phyloP scores from a whole-genome alignment of 2,888 invertebrate genomes.

The Leucoma salicis region DNA sequence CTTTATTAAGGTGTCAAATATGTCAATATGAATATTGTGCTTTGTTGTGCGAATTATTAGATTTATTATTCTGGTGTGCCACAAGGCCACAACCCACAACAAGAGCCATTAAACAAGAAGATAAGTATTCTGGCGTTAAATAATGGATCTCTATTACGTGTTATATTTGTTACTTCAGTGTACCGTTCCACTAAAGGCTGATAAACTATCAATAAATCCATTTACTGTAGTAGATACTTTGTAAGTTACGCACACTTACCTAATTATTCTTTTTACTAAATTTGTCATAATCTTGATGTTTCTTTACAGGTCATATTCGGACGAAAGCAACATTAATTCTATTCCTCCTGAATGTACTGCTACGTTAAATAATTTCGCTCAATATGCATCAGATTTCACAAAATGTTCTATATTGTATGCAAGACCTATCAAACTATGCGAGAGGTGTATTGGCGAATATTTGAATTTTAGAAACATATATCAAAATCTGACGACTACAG shows the following conservation, averaged over 20 bases:
- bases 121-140: too few relatives aligned
- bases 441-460: slow-evolving; percentile 81
- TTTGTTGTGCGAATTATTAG: too few relatives aligned
- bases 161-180: slow-evolving; percentile 19
- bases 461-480: slow-evolving; percentile 75
- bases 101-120: too few relatives aligned
- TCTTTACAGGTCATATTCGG: slow-evolving; percentile 36
- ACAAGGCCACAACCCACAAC: too few relatives aligned
- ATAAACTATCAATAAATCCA: slow-evolving; percentile 15
- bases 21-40: too few relatives aligned
- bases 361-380: slow-evolving; percentile 72
- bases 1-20: too few relatives aligned
- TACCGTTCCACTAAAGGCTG: slow-evolving; percentile 29
- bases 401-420: slow-evolving; percentile 83
- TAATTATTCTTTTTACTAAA: background rate
- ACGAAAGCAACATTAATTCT: slow-evolving; percentile 27
- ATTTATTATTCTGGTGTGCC: too few relatives aligned
- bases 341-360: slow-evolving; percentile 48
- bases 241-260: slow-evolving; percentile 6
- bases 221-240: slow-evolving; percentile 6
- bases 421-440: slow-evolving; percentile 83
- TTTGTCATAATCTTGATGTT: background rate
- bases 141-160: slow-evolving; percentile 25
- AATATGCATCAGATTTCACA: slow-evolving; percentile 81
- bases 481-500: slow-evolving; percentile 64